These are phyloP conservation scores for Riparia riparia DNA, from an alignment of 2,113 vertebrate species.

Conservation along the genomic window DNA sequence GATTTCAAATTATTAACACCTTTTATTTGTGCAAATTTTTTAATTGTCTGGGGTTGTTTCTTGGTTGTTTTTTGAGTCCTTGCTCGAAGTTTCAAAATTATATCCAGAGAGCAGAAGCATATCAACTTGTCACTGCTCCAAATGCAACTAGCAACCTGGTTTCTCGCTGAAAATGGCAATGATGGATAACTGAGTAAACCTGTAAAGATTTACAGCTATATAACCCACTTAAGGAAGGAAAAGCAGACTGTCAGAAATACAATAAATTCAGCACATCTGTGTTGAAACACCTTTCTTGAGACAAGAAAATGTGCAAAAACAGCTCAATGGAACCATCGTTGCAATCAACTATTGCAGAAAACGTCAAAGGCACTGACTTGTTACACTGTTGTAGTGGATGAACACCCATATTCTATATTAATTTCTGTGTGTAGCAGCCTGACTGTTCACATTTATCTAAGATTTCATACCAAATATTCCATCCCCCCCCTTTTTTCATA, in stretches of 20 bases:
- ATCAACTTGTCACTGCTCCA: neutral
- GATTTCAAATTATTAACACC: neutral
- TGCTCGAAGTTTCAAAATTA: neutral
- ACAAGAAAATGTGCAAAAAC: neutral
- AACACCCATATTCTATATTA: neutral
- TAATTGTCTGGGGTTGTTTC: neutral
- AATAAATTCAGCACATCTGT: neutral
- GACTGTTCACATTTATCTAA: neutral
- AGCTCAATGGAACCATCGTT: neutral
- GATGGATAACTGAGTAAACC: neutral
- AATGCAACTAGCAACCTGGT: neutral
- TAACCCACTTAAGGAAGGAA: neutral
- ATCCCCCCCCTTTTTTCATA: too few species aligned
- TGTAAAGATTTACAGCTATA: neutral
- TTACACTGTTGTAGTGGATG: neutral
- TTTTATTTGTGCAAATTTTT: neutral
- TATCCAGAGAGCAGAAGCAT: slow-evolving; percentile 2
- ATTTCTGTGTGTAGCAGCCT: neutral
- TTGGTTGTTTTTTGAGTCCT: neutral
- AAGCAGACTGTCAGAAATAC: neutral
- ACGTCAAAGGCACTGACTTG: neutral
- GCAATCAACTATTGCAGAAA: neutral
- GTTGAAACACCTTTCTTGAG: neutral
- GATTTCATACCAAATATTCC: neutral
- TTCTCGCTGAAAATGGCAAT: neutral